Evolutionary conservation across 2,888 invertebrate genomes (phyloP), one percentile per base, ranked within the genome.

Genomic region (Eilema griseolum): DNA sequence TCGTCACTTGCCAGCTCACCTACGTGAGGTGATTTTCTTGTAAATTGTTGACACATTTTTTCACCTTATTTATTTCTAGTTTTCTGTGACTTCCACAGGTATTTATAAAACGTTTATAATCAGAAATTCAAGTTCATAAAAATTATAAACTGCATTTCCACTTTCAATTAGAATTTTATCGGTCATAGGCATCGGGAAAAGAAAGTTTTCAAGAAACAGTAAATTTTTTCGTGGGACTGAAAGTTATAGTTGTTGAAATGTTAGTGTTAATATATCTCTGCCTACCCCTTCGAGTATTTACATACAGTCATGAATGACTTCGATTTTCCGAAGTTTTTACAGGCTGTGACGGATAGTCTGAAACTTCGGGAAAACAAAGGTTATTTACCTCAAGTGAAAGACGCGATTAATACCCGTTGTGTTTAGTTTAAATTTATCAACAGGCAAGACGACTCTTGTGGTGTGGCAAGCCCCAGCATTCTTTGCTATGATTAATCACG

Each of bases 1-100:
- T 71, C 74, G 74, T 72, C 76, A 76, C 72, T 74, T 78, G 74
- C 77, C 76, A 74, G 68, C 76, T 73, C 71, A 79, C 72, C 75
- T 80, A 74, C 72, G 66, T 70, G 78, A 75, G 67, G 67, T 74
- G 75, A 78, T 80, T 77, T 75, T 74, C 59, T 72, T 65, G 66
- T 67, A 52, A 63, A 67, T 78, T 68, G 66, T 68, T 60, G 62
- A 60, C 59, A 61, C 46, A 69, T 68, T 73, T 82, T 74, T 79
- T 79, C 70, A 75, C 75, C 71, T 79, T 66, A 72, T 67, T 37
- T 52, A 56, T 46, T 69, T 16, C 28, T 69, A 60, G 46, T 60
- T 63, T 57, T 57, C 33, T 26, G n/a, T 62, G 12, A 57, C 26
- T 59, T 16, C 14, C 3, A 12, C 16, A 28, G 5, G 16, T 16